Conservation (phyloP, 2,888 invertebrate species). For the Lamellibrachia satsuma region DNA sequence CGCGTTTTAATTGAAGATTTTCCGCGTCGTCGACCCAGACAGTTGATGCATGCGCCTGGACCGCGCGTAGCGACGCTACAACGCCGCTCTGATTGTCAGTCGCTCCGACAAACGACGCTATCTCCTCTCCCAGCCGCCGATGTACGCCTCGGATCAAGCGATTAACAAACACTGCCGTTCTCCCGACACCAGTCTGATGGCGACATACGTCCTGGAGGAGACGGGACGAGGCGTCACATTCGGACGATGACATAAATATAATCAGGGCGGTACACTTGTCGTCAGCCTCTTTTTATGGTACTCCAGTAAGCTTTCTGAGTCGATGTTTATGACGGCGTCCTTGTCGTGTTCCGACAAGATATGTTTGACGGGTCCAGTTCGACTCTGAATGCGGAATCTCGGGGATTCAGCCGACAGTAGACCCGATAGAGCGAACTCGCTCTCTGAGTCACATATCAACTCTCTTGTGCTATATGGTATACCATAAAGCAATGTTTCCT, state of each 20-base stretch:
- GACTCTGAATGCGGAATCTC: neutral
- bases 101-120: neutral
- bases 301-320: neutral
- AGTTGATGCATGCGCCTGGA: slow-evolving; percentile 17
- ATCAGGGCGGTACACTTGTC: neutral
- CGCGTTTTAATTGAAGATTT: slow-evolving; percentile 38
- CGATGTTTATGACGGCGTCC: neutral
- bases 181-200: neutral
- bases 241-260: neutral
- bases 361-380: neutral
- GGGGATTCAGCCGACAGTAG: neutral
- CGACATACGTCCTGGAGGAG: neutral
- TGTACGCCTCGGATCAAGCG: neutral
- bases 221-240: too few relatives aligned
- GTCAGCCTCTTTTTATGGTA: neutral
- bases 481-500: too few relatives aligned
- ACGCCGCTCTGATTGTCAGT: neutral
- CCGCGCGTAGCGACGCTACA: neutral
- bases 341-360: neutral
- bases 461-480: neutral
- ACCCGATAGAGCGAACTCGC: neutral
- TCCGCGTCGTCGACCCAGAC: slow-evolving; percentile 30
- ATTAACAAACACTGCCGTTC: neutral
- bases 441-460: neutral
- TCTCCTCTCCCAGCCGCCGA: neutral